These are phyloP conservation scores for Paraplagusia blochii DNA, from an alignment of 2,113 vertebrate genomes.

Conservation along the genomic window DNA sequence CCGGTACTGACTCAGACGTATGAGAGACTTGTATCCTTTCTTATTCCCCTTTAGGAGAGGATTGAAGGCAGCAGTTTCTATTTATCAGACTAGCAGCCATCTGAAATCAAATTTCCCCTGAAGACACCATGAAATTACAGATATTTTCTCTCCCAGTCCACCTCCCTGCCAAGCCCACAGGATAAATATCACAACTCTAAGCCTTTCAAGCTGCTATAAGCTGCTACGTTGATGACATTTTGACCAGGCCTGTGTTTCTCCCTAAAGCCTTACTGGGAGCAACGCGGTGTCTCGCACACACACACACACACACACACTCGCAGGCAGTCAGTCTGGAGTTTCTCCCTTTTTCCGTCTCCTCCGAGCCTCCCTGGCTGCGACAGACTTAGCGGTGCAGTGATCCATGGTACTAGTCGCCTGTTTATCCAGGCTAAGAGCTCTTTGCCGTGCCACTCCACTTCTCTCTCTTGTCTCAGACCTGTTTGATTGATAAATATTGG, in stretches of 20 bases:
- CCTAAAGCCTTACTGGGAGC: slow-evolving; percentile 63
- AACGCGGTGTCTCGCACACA: slow-evolving; percentile 2
- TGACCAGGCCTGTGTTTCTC: slow-evolving; percentile 73
- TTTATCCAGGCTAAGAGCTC: slow-evolving; percentile 73
- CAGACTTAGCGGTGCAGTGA: slow-evolving; percentile 73
- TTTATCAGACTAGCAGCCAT: slow-evolving; percentile 80
- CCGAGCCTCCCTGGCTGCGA: slow-evolving; percentile 60
- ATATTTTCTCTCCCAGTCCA: slow-evolving; percentile 74
- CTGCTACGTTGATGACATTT: slow-evolving; percentile 77
- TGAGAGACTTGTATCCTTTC: slow-evolving; percentile 60
- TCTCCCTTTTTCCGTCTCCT: slow-evolving; percentile 53
- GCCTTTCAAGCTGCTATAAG: slow-evolving; percentile 78
- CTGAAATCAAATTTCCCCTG: slow-evolving; percentile 81
- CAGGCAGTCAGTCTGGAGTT: slow-evolving; percentile 38
- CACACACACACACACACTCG: slow-evolving; percentile 20
- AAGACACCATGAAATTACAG: slow-evolving; percentile 82
- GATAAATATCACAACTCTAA: slow-evolving; percentile 81
- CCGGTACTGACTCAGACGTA: slow-evolving; percentile 31
- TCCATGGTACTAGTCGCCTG: slow-evolving; percentile 66
- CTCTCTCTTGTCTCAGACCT: slow-evolving; percentile 65
- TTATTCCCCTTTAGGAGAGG: slow-evolving; percentile 68
- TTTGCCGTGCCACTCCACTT: slow-evolving; percentile 64
- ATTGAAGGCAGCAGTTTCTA: slow-evolving; percentile 73
- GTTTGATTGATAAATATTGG: slow-evolving; percentile 76
- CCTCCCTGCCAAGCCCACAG: slow-evolving; percentile 71